Percentiles rank a stretch among this genome's conserved stretches.
Evolutionary conservation across 1,140 invertebrate species (phyloP).

Genomic region (Ceratina calcarata): DNA sequence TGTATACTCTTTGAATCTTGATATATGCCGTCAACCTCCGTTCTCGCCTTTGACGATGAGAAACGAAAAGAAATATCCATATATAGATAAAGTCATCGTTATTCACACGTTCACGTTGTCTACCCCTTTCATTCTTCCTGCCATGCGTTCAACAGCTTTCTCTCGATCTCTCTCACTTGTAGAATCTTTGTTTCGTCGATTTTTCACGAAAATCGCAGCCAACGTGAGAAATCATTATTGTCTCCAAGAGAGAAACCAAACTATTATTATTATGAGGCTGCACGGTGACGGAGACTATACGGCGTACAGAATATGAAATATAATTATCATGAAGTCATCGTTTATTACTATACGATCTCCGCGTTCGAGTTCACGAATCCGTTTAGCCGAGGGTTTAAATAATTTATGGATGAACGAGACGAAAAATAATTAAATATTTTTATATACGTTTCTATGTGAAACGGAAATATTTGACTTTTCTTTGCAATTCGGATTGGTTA

Average conservation of each 20-base stretch:
- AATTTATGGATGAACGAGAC: neutral
- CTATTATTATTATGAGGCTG: conserved; percentile 25
- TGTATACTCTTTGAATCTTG: conserved; percentile 39
- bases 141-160: neutral
- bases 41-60: conserved; percentile 21
- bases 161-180: conserved; percentile 19
- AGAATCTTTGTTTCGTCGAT: conserved; percentile 11
- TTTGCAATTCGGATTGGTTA: neutral
- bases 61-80: conserved; percentile 3
- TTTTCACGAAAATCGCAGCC: conserved; percentile 40
- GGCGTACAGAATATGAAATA: conserved; percentile 44
- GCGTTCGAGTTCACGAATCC: conserved; percentile 30
- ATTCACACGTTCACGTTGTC: neutral
- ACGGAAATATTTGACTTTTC: neutral
- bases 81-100: neutral
- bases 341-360: neutral
- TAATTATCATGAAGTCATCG: conserved; percentile 35
- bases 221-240: conserved; percentile 58
- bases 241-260: conserved; percentile 56
- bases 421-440: no score
- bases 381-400: neutral
- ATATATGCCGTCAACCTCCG: neutral
- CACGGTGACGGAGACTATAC: conserved; percentile 30
- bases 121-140: neutral
- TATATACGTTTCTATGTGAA: no score